phyloP scores from a whole-genome alignment of 2,888 invertebrate genomes.

The Diplolepis rosae region DNA sequence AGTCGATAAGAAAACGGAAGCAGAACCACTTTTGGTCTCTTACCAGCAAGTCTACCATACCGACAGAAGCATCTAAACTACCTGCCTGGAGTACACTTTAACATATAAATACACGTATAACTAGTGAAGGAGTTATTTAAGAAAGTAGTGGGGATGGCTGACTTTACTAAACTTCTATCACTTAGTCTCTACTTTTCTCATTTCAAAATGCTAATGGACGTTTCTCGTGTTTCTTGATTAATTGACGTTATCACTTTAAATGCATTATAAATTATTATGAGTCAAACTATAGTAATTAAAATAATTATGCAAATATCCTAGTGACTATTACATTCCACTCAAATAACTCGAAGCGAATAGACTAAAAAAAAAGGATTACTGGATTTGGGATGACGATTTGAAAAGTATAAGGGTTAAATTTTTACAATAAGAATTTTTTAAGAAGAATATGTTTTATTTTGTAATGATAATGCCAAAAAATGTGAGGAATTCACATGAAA shows the following conservation, averaged over 20 bases:
- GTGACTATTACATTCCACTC: neutral
- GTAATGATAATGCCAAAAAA: no score
- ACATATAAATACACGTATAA: neutral
- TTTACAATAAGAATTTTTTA: no score
- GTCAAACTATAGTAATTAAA: slow-evolving; percentile 56
- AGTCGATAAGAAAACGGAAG: slow-evolving; percentile 69
- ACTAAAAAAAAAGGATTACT: no score
- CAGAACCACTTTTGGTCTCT: slow-evolving; percentile 45
- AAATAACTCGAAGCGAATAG: no score
- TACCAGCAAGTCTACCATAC: slow-evolving; percentile 64
- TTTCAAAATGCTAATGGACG: slow-evolving; percentile 50
- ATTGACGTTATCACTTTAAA: slow-evolving; percentile 58
- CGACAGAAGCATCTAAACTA: slow-evolving; percentile 54
- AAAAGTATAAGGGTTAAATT: no score
- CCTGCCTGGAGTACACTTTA: neutral
- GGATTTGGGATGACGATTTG: no score
- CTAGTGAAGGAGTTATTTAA: neutral
- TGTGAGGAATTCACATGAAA: no score
- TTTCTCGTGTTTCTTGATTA: slow-evolving; percentile 58
- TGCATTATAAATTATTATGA: slow-evolving; percentile 56
- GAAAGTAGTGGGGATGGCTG: neutral
- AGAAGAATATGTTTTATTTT: no score
- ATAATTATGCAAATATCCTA: slow-evolving; percentile 49
- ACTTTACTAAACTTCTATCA: neutral
- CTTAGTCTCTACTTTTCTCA: neutral